Conservation (phyloP, 37 sponge, comb jelly and placozoan genomes). For the Geodia barretti region DNA sequence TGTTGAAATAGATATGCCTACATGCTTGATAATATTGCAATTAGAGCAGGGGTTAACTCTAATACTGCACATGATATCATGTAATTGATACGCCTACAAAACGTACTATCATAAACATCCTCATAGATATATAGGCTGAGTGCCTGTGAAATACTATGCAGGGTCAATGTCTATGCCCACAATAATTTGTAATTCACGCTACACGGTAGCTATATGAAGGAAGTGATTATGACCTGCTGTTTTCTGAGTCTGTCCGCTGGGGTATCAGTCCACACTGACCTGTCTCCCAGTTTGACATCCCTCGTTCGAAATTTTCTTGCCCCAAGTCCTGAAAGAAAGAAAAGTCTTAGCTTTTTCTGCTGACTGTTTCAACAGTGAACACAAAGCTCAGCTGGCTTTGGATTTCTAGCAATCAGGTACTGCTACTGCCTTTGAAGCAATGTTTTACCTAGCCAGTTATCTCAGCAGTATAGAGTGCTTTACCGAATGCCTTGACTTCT, state of each 20-base stretch:
- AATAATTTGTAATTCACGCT: neutral
- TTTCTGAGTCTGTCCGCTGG: constrained; percentile 65
- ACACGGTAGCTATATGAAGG: constrained; percentile 12
- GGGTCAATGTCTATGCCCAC: neutral
- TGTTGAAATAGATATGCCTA: too few relatives aligned
- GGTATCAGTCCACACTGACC: constrained; percentile 86
- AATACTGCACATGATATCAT: neutral
- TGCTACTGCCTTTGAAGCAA: too few relatives aligned
- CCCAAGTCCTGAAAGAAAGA: constrained; percentile 56
- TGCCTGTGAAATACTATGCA: neutral
- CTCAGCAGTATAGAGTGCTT: too few relatives aligned
- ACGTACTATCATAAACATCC: too few relatives aligned
- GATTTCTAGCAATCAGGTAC: too few relatives aligned
- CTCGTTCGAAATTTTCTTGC: constrained; percentile 73
- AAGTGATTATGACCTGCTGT: constrained; percentile 10
- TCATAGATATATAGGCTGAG: too few relatives aligned
- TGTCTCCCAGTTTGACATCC: constrained; percentile 54
- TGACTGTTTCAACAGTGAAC: too few relatives aligned
- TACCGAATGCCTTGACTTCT: constrained; percentile 57
- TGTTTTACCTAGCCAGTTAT: neutral
- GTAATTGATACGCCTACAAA: too few relatives aligned
- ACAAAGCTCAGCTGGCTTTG: too few relatives aligned
- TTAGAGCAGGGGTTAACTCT: too few relatives aligned
- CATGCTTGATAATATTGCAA: too few relatives aligned
- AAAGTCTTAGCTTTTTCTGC: too few relatives aligned